These are phyloP conservation scores for Leucophenga varia DNA, from an alignment of 1,140 invertebrate species.

Conservation along the genomic window DNA sequence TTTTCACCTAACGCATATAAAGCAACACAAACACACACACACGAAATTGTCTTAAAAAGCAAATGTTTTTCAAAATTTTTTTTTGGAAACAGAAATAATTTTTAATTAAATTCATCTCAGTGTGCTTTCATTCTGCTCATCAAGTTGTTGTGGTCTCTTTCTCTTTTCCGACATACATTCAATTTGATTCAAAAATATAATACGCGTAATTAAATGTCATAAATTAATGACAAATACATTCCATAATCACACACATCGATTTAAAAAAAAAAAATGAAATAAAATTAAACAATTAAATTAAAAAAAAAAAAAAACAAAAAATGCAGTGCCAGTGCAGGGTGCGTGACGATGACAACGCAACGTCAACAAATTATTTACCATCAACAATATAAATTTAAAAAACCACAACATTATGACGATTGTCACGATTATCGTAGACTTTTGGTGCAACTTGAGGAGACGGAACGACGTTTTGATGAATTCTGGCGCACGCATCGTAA, in stretches of 20 bases:
- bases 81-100: too few species aligned
- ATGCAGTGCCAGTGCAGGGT: conserved; percentile 46
- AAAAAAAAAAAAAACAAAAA: conserved; percentile 13
- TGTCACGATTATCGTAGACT: conserved; percentile 65
- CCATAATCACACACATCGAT: conserved; percentile 6
- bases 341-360: conserved; percentile 24
- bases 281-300: conserved; percentile 3
- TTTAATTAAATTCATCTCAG: conserved; percentile 15
- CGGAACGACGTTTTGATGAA: conserved; percentile 87
- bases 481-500: conserved; percentile 91
- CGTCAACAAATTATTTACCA: conserved; percentile 50
- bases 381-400: conserved; percentile 48
- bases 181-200: neutral
- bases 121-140: too few species aligned
- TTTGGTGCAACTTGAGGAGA: conserved; percentile 92
- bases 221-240: too few species aligned
- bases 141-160: conserved; percentile 1
- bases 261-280: conserved; percentile 5
- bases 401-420: conserved; percentile 50
- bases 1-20: too few species aligned
- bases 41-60: conserved; percentile 13
- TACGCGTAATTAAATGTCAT: too few species aligned
- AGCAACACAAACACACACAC: too few species aligned
- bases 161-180: neutral
- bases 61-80: conserved; percentile 21